A percentile compares a stretch with the other conserved stretches of the same genome.
These are phyloP conservation scores for Leptinotarsa rubiginosa DNA, from an alignment of 2,888 invertebrate species.

Conservation along the genomic window DNA sequence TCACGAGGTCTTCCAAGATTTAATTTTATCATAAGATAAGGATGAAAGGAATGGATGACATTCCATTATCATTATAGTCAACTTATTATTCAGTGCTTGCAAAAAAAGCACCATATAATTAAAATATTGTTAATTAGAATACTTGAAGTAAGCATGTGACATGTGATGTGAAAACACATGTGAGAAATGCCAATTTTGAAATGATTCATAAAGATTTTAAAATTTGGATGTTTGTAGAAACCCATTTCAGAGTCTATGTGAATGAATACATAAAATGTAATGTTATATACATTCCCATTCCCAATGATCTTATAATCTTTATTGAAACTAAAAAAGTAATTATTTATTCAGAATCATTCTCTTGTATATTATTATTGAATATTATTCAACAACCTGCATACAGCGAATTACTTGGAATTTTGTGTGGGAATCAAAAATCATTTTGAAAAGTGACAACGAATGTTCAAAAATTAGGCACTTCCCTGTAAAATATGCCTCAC, in stretches of 20 bases:
- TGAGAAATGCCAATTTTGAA: background rate
- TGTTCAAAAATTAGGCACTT: too few species aligned
- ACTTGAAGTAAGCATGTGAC: constrained; percentile 19
- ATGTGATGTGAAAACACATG: constrained; percentile 25
- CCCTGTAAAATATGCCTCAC: background rate
- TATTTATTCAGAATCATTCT: too few species aligned
- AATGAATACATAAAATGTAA: background rate
- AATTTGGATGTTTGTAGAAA: background rate
- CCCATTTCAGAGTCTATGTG: too few species aligned
- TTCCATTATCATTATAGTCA: constrained; percentile 15
- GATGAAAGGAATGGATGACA: background rate
- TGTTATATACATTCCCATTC: background rate
- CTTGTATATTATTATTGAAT: too few species aligned
- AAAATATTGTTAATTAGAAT: constrained; percentile 28
- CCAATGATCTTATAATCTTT: too few species aligned
- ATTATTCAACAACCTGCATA: too few species aligned
- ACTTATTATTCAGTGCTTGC: constrained; percentile 26
- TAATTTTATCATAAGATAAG: background rate
- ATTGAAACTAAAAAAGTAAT: too few species aligned
- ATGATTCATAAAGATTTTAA: background rate
- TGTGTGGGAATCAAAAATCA: too few species aligned
- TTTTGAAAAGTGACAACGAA: too few species aligned
- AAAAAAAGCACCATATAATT: constrained; percentile 29
- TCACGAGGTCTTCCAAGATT: constrained; percentile 1
- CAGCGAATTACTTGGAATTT: too few species aligned